phyloP scores from a whole-genome alignment of 2,888 invertebrate genomes.

The Clusia tigrina region DNA sequence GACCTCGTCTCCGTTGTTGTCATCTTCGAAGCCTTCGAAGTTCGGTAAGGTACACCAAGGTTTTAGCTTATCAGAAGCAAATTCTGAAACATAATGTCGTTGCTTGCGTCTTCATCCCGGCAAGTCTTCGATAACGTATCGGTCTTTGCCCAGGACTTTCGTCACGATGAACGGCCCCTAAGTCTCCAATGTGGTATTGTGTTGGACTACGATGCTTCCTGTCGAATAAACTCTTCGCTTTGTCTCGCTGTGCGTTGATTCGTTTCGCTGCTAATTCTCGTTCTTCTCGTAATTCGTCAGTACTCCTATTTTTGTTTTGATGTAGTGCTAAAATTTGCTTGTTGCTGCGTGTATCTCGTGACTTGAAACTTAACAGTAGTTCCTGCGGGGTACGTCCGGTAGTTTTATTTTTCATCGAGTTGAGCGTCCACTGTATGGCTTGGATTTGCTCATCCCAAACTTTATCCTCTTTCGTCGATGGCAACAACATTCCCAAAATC shows the following conservation, averaged over 20 bases:
- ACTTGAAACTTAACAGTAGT: constrained; percentile 9
- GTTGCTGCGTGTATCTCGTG: constrained; percentile 5
- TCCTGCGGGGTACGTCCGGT: constrained; percentile 11
- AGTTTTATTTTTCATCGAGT: constrained; percentile 14
- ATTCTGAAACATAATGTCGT: no score
- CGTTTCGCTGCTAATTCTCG: constrained; percentile 1
- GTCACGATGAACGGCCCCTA: no score
- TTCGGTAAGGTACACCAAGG: no score
- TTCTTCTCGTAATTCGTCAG: neutral
- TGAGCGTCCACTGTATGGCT: constrained; percentile 6
- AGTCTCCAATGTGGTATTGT: constrained; percentile 4
- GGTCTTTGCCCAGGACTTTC: no score
- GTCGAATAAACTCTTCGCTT: neutral
- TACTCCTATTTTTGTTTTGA: neutral
- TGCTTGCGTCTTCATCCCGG: no score
- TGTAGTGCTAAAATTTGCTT: constrained; percentile 9
- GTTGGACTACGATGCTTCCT: neutral
- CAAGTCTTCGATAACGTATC: no score
- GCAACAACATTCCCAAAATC: constrained; percentile 15
- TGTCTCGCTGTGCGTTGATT: neutral
- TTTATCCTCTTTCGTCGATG: neutral
- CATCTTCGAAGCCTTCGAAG: no score
- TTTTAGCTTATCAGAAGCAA: no score
- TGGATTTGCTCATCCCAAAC: constrained; percentile 12
- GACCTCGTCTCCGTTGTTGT: no score